Evolutionary conservation across 1,140 invertebrate genomes (phyloP).

Genomic region (Caenorhabditis tropicalis): DNA sequence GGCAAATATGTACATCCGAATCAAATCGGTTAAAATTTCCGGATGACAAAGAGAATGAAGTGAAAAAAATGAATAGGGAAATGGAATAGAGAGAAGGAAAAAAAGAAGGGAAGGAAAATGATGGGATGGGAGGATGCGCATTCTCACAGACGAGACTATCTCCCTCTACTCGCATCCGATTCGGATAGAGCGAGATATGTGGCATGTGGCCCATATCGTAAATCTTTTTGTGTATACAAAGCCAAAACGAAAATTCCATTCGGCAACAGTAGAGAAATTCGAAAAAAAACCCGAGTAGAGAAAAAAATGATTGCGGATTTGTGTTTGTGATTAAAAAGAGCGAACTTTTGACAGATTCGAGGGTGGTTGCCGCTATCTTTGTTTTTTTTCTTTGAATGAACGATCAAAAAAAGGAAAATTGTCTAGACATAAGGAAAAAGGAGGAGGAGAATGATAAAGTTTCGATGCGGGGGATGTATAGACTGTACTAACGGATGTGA

Average conservation of each 20-base stretch:
- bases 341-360: neutral
- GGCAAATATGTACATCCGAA: constrained; percentile 11
- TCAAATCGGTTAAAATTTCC: constrained; percentile 9
- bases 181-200: constrained; percentile 35
- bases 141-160: constrained; percentile 18
- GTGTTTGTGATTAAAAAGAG: neutral
- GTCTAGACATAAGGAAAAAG: constrained; percentile 2
- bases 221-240: constrained; percentile 39
- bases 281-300: neutral
- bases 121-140: constrained; percentile 23
- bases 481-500: neutral
- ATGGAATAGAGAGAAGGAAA: neutral
- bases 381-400: neutral
- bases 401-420: neutral
- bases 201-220: constrained; percentile 40
- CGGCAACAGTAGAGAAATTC: neutral
- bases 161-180: constrained; percentile 19
- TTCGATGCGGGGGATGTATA: neutral
- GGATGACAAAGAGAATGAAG: neutral
- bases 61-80: neutral
- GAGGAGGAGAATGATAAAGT: neutral
- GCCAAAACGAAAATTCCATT: neutral
- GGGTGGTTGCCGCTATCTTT: neutral
- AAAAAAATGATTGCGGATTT: neutral
- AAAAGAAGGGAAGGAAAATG: neutral